Conservation (phyloP, 2,113 vertebrate genomes). For the Zosterops japonicus region DNA sequence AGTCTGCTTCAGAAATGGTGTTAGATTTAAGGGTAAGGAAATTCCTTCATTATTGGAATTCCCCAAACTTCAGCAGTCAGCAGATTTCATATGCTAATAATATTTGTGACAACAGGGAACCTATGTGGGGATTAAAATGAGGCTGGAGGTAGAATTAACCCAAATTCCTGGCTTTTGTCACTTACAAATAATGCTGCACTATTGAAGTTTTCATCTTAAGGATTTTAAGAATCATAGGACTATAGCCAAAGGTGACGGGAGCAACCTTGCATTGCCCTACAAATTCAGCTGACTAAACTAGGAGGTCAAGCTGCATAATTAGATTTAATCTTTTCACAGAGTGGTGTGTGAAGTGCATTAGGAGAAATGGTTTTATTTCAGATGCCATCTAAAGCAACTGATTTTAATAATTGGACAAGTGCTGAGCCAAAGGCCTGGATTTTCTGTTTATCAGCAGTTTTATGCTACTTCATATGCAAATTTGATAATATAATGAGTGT, state of each 20-base stretch:
- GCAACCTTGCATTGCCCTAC: background rate
- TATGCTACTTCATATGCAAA: background rate
- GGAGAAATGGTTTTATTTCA: slow-evolving; percentile 1
- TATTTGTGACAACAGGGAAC: background rate
- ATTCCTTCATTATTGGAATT: background rate
- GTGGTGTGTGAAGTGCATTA: background rate
- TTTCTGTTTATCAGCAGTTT: slow-evolving; percentile 14
- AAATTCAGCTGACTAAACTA: background rate
- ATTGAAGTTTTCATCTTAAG: background rate
- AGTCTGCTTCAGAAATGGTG: background rate
- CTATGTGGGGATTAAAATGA: background rate
- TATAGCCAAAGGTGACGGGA: background rate
- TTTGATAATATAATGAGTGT: background rate
- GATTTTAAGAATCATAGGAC: background rate
- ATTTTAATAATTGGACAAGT: background rate
- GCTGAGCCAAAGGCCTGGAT: background rate
- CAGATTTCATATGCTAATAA: background rate
- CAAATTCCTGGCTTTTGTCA: background rate
- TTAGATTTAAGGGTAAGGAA: background rate
- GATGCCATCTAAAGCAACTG: background rate
- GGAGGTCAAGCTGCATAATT: background rate
- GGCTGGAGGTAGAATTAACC: background rate
- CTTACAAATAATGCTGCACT: background rate
- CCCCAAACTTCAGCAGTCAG: background rate
- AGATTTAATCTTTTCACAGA: background rate